These are phyloP conservation scores for Ciconia stormi DNA, from an alignment of 2,113 vertebrate species.

Conservation along the genomic window DNA sequence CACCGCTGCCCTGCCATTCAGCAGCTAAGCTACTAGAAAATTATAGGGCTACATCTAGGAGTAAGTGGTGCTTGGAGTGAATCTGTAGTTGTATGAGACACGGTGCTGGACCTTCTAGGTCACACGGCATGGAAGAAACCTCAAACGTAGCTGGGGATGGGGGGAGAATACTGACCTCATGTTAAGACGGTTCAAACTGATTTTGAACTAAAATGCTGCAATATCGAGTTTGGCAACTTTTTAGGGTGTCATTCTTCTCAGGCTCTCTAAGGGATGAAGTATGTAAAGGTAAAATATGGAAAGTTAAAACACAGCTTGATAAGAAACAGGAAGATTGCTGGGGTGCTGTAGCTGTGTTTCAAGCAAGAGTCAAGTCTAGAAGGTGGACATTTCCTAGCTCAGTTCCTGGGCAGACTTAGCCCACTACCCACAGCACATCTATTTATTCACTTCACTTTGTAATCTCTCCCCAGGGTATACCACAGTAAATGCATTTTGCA, in stretches of 20 bases:
- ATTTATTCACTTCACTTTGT: background rate
- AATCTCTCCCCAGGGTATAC: background rate
- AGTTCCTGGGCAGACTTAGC: background rate
- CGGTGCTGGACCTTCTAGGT: accelerated
- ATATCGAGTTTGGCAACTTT: background rate
- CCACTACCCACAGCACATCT: background rate
- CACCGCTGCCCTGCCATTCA: background rate
- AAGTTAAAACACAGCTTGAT: background rate
- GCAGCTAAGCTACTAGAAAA: background rate
- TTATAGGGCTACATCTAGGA: background rate
- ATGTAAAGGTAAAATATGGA: background rate
- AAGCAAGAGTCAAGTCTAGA: background rate
- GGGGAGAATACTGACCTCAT: background rate
- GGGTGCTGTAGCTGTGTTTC: background rate
- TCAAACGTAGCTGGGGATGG: accelerated
- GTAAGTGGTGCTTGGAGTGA: background rate
- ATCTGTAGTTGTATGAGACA: background rate
- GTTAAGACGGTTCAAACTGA: background rate
- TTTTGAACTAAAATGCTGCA: background rate
- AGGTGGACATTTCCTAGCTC: background rate
- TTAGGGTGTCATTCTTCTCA: background rate
- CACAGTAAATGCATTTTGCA: background rate
- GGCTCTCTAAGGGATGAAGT: background rate
- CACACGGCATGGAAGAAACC: accelerated
- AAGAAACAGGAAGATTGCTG: background rate